Conservation (phyloP, 2,797 vertebrate genomes). For the Liparis tanakae region DNA sequence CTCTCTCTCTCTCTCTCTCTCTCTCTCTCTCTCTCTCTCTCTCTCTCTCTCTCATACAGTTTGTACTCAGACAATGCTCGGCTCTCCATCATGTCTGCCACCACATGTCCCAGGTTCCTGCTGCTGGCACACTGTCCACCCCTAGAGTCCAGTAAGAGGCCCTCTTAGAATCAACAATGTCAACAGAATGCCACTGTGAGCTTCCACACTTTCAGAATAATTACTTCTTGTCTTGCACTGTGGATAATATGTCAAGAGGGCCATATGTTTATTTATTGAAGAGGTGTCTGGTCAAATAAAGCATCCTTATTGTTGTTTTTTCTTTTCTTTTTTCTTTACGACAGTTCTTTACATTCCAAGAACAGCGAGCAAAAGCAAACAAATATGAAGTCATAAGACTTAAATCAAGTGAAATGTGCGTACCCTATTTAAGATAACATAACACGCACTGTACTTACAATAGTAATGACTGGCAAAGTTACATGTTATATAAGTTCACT, state of each 20-base stretch:
- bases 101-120: conserved; percentile 61
- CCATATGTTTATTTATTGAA: conserved; percentile 3
- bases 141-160: conserved; percentile 51
- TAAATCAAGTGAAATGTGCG: neutral
- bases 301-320: neutral
- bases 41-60: conserved; percentile 9
- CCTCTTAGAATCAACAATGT: conserved; percentile 73
- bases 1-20: neutral
- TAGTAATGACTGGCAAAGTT: neutral
- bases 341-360: no score
- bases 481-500: neutral
- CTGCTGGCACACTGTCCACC: conserved; percentile 70
- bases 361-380: no score
- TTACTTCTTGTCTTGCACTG: conserved; percentile 11
- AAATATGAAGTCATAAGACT: neutral
- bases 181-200: conserved; percentile 64
- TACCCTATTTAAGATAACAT: no score
- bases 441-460: no score
- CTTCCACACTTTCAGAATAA: conserved; percentile 44
- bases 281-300: conserved; percentile 15
- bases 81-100: conserved; percentile 80
- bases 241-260: neutral
- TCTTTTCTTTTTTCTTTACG: neutral
- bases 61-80: conserved; percentile 49
- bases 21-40: neutral